Percentiles rank a stretch among this genome's conserved stretches.
Evolutionary conservation across 2,888 invertebrate genomes (phyloP).

Genomic region (Ethmia dodecea): DNA sequence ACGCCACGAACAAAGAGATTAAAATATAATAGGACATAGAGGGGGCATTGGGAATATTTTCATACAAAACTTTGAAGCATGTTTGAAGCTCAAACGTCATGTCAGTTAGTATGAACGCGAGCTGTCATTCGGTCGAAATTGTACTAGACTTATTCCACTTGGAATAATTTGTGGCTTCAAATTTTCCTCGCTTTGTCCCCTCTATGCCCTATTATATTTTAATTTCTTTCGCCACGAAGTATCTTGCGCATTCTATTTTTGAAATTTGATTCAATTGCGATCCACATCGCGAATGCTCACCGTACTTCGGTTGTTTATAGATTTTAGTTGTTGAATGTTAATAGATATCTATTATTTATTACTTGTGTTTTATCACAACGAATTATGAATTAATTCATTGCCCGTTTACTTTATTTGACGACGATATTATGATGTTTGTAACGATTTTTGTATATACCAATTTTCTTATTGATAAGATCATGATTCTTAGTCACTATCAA

Average conservation of each 20-base stretch:
- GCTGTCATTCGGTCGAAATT: too few species aligned
- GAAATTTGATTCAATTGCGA: too few species aligned
- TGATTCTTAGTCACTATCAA: slow-evolving; percentile 33
- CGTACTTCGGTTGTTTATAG: slow-evolving; percentile 34
- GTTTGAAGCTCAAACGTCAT: too few species aligned
- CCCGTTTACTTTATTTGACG: slow-evolving; percentile 38
- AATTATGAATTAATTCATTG: slow-evolving; percentile 41
- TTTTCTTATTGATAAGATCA: slow-evolving; percentile 26
- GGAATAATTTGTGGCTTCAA: too few species aligned
- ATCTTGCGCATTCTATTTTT: slow-evolving; percentile 21
- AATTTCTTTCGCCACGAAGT: slow-evolving; percentile 12
- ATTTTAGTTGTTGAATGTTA: slow-evolving; percentile 66
- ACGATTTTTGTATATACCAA: slow-evolving; percentile 41
- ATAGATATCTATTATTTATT: slow-evolving; percentile 68
- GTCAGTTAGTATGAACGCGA: too few species aligned
- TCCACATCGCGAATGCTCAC: slow-evolving; percentile 22
- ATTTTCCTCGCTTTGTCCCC: too few species aligned
- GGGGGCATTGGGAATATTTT: too few species aligned
- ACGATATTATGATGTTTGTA: slow-evolving; percentile 16
- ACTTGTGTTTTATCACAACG: slow-evolving; percentile 62
- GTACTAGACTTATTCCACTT: too few species aligned
- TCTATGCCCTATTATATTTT: too few species aligned
- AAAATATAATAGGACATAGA: too few species aligned
- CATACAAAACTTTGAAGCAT: too few species aligned
- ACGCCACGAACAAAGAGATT: too few species aligned